Evolutionary conservation across 1,140 invertebrate genomes (phyloP).

Genomic region (Calosoma granatense): DNA sequence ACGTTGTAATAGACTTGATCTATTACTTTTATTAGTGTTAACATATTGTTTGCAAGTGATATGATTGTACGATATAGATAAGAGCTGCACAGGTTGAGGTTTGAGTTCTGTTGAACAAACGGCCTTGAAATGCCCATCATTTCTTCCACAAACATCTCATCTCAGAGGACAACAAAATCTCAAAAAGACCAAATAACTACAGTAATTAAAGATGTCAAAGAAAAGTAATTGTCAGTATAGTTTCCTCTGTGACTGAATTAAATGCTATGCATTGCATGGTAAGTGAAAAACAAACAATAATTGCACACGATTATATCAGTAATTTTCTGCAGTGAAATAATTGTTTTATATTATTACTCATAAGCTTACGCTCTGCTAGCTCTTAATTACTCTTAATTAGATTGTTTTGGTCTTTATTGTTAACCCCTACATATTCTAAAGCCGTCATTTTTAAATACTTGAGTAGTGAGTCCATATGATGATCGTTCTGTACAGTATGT

Average conservation of each 20-base stretch:
- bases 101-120: not conserved
- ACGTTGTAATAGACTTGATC: too few relatives aligned
- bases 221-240: not conserved
- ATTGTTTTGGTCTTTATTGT: not conserved
- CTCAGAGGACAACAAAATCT: constrained; percentile 3
- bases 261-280: not conserved
- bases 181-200: not conserved
- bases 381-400: constrained; percentile 2
- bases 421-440: not conserved
- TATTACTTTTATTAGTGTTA: too few relatives aligned
- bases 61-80: too few relatives aligned
- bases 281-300: not conserved
- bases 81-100: too few relatives aligned
- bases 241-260: not conserved
- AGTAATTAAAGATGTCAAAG: constrained; percentile 6
- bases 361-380: not conserved
- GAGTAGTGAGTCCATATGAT: not conserved
- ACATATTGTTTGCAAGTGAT: too few relatives aligned
- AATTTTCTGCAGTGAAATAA: not conserved
- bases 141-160: constrained; percentile 6
- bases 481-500: too few relatives aligned
- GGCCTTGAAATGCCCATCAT: constrained; percentile 4
- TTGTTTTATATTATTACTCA: constrained; percentile 4
- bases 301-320: not conserved
- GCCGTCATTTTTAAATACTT: not conserved